Conservation (phyloP, 1,140 invertebrate genomes). For the Proales similis region DNA sequence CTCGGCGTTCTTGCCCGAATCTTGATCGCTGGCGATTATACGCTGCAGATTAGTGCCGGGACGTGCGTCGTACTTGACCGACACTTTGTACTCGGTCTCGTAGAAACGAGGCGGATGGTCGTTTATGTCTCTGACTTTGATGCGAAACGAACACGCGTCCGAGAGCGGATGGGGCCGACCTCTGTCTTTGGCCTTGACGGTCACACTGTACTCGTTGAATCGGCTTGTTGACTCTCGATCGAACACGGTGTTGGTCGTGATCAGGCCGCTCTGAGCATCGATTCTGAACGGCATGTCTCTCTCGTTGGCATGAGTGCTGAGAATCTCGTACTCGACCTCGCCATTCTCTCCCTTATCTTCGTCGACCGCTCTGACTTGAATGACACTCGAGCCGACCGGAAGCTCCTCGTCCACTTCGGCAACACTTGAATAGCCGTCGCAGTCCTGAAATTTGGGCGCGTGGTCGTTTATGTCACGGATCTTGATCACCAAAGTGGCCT, state of each 20-base stretch:
- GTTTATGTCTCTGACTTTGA: conserved; percentile 30
- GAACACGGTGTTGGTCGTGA: conserved; percentile 69
- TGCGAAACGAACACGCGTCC: conserved; percentile 16
- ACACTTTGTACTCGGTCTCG: conserved; percentile 29
- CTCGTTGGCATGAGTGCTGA: conserved; percentile 50
- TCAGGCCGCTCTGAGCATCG: conserved; percentile 70
- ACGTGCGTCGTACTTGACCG: conserved; percentile 15
- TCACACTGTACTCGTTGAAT: conserved; percentile 41
- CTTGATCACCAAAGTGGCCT: conserved; percentile 15
- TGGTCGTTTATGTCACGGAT: conserved; percentile 35
- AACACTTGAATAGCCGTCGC: conserved; percentile 6
- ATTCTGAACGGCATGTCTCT: conserved; percentile 61
- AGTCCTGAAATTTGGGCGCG: conserved; percentile 30
- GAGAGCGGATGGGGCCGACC: conserved; percentile 38
- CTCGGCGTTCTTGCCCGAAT: conserved; percentile 37
- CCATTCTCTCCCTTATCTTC: conserved; percentile 79
- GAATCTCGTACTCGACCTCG: conserved; percentile 68
- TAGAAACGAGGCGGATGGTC: conserved; percentile 37
- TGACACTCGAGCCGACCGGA: conserved; percentile 76
- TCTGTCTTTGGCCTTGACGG: conserved; percentile 43
- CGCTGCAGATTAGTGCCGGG: conserved; percentile 21
- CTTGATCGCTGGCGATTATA: conserved; percentile 22
- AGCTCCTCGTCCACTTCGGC: conserved; percentile 83
- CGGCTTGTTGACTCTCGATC: conserved; percentile 63
- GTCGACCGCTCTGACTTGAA: conserved; percentile 72